phyloP scores from a whole-genome alignment of 2,888 invertebrate genomes.

The Chrysopilus asiliformis region DNA sequence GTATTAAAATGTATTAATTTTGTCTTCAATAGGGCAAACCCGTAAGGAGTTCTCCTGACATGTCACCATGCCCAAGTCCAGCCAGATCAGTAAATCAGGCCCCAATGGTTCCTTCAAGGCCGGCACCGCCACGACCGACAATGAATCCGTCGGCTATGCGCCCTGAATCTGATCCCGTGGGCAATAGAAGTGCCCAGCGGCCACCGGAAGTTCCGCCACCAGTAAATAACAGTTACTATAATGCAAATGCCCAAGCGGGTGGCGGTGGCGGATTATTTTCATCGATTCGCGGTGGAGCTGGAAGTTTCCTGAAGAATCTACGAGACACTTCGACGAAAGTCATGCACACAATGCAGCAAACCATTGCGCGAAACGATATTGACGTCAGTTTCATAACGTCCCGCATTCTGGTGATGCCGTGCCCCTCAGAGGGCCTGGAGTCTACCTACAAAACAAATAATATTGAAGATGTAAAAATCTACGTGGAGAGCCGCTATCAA shows the following conservation, averaged over 20 bases:
- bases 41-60: slow-evolving; percentile 21
- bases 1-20: no score
- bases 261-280: slow-evolving; percentile 54
- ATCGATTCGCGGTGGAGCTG: slow-evolving; percentile 83
- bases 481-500: slow-evolving; percentile 62
- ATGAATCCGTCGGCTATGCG: slow-evolving; percentile 12
- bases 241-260: slow-evolving; percentile 5
- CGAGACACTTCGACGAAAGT: slow-evolving; percentile 94
- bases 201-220: slow-evolving; percentile 12
- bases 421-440: slow-evolving; percentile 86
- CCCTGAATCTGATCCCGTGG: no score
- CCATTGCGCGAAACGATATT: slow-evolving; percentile 73
- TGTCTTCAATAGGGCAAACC: slow-evolving; percentile 30
- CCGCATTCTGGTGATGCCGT: slow-evolving; percentile 85
- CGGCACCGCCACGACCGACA: slow-evolving; percentile 15
- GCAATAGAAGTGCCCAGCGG: slow-evolving; percentile 1
- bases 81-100: not conserved
- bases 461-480: slow-evolving; percentile 77
- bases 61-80: slow-evolving; percentile 13
- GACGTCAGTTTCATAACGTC: slow-evolving; percentile 90
- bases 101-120: slow-evolving; percentile 9
- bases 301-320: slow-evolving; percentile 81
- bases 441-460: slow-evolving; percentile 86
- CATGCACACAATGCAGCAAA: slow-evolving; percentile 91
- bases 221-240: slow-evolving; percentile 6